Evolutionary conservation across 2,888 invertebrate species (phyloP).

Genomic region (Papilio elwesi): DNA sequence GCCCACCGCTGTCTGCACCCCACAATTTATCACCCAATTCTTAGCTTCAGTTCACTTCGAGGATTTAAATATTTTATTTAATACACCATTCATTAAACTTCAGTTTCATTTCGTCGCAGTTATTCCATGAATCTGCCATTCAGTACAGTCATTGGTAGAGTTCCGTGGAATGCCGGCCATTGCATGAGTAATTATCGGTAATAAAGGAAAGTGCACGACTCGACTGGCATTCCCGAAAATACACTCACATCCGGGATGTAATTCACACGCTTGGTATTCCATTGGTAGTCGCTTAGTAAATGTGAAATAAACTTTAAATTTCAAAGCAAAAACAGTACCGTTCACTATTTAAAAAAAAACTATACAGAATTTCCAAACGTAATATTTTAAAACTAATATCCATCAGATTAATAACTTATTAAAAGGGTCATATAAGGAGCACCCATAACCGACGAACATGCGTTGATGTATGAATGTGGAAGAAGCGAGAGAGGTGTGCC

Average conservation of each 20-base stretch:
- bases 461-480: no score
- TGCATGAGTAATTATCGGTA: constrained; percentile 35
- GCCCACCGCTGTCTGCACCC: no score
- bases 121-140: constrained; percentile 27
- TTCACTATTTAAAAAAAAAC: no score
- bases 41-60: no score
- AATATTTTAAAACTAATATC: no score
- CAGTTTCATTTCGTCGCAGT: constrained; percentile 31
- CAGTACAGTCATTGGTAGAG: constrained; percentile 13
- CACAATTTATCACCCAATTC: no score
- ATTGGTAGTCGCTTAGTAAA: background rate
- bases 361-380: no score
- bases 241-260: constrained; percentile 12
- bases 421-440: no score
- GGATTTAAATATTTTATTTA: background rate
- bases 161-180: constrained; percentile 6
- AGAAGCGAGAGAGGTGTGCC: no score
- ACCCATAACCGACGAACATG: no score
- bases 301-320: background rate
- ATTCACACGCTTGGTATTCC: constrained; percentile 18
- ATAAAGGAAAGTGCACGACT: constrained; percentile 31
- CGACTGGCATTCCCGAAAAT: constrained; percentile 29
- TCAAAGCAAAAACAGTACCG: no score
- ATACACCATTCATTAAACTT: background rate
- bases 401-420: no score